phyloP scores from a whole-genome alignment of 2,797 vertebrate species.

The Lemur catta region DNA sequence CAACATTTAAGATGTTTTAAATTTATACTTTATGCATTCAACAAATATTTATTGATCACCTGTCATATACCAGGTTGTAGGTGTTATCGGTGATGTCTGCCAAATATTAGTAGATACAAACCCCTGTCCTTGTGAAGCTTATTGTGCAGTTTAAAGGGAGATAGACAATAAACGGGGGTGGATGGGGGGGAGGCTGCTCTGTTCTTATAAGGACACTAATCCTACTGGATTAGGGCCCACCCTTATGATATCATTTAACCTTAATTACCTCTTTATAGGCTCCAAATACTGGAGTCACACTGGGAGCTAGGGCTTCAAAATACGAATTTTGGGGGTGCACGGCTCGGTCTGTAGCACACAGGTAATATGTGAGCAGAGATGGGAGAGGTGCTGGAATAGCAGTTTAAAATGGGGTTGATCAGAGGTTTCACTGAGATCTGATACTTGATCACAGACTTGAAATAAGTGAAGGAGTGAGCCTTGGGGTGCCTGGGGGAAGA shows the following conservation, averaged over 20 bases:
- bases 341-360: not conserved
- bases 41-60: not conserved
- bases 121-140: not conserved
- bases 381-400: not conserved
- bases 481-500: not conserved
- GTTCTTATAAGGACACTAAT: not conserved
- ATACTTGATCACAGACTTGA: not conserved
- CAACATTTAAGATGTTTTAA: conserved; percentile 30
- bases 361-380: not conserved
- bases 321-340: not conserved
- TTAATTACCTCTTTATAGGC: not conserved
- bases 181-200: not conserved
- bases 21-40: not conserved
- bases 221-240: not conserved
- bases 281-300: not conserved
- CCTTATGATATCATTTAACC: not conserved
- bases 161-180: not conserved
- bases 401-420: not conserved
- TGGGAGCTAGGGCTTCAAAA: not conserved
- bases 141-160: not conserved
- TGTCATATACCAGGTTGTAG: not conserved
- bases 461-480: not conserved
- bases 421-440: not conserved
- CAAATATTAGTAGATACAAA: not conserved
- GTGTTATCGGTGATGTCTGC: not conserved